Percentiles rank a stretch among this genome's conserved stretches.
Conservation (phyloP, 2,113 vertebrate species). For the Myiopsitta monachus region DNA sequence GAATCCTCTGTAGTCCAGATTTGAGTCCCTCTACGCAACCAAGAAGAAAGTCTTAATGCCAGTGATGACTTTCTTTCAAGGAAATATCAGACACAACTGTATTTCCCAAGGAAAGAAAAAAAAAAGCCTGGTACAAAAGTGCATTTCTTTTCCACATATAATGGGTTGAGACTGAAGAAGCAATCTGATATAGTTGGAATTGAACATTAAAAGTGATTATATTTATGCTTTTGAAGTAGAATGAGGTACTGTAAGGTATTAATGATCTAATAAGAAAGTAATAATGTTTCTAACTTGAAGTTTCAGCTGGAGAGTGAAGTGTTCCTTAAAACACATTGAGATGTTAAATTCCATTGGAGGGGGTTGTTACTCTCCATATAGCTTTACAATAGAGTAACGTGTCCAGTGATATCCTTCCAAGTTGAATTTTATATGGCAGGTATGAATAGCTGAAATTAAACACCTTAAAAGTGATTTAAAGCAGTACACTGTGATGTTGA, state of each 20-base stretch:
- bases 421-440: not conserved
- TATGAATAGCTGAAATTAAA: not conserved
- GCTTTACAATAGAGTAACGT: not conserved
- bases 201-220: not conserved
- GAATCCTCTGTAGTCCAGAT: not conserved
- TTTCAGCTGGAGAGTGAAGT: not conserved
- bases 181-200: not conserved
- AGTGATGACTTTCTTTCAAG: not conserved
- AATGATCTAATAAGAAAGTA: not conserved
- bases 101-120: not conserved
- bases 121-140: not conserved
- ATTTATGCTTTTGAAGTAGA: not conserved
- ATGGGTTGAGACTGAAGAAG: not conserved
- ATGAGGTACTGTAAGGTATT: not conserved
- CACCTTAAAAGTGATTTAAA: not conserved
- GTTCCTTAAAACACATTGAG: not conserved
- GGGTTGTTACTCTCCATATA: not conserved
- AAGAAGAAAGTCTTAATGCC: not conserved
- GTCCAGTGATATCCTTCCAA: not conserved
- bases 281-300: not conserved
- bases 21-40: not conserved
- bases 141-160: not conserved
- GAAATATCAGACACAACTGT: not conserved
- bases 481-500: not conserved
- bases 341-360: not conserved